These are phyloP conservation scores for Acipenser oxyrinchus DNA, from an alignment of 2,797 vertebrate species.

Conservation along the genomic window DNA sequence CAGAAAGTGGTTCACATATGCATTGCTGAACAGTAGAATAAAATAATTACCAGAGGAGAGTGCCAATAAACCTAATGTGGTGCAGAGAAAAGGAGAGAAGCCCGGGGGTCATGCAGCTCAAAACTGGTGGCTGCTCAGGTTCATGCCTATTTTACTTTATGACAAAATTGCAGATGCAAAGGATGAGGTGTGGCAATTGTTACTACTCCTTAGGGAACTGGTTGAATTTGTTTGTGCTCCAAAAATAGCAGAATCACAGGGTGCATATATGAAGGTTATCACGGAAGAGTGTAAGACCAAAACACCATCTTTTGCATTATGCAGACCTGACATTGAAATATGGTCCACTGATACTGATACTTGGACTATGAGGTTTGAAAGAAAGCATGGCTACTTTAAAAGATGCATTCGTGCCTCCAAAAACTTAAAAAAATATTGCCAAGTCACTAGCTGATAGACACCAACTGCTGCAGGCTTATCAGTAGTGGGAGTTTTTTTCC, in stretches of 20 bases:
- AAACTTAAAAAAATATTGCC: slow-evolving; percentile 28
- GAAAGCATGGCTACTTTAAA: slow-evolving; percentile 25
- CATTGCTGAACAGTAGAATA: slow-evolving; percentile 6
- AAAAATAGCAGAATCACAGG: slow-evolving; percentile 19
- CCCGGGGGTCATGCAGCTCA: slow-evolving; percentile 26
- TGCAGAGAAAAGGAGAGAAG: slow-evolving; percentile 11
- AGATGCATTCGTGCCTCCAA: slow-evolving; percentile 22
- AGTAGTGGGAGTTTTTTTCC: slow-evolving; percentile 14
- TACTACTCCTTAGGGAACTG: slow-evolving; percentile 21
- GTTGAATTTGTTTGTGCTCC: slow-evolving; percentile 24
- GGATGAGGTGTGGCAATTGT: slow-evolving; percentile 17
- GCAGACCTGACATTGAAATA: slow-evolving; percentile 26
- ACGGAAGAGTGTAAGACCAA: slow-evolving; percentile 21
- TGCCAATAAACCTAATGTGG: slow-evolving; percentile 7
- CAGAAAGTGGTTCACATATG: slow-evolving; percentile 10
- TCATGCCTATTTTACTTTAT: slow-evolving; percentile 21
- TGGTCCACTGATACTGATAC: slow-evolving; percentile 29
- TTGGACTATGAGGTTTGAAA: slow-evolving; percentile 26
- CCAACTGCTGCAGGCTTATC: slow-evolving; percentile 14
- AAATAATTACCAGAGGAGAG: slow-evolving; percentile 9
- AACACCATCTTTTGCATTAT: slow-evolving; percentile 29
- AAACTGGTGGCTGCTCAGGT: slow-evolving; percentile 24
- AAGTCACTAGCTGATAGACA: slow-evolving; percentile 23
- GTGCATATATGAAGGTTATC: slow-evolving; percentile 25
- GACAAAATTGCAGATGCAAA: slow-evolving; percentile 23